Percentiles rank a stretch among this genome's conserved stretches.
Conservation (phyloP, 2,113 vertebrate genomes). For the Cynoglossus semilaevis region DNA sequence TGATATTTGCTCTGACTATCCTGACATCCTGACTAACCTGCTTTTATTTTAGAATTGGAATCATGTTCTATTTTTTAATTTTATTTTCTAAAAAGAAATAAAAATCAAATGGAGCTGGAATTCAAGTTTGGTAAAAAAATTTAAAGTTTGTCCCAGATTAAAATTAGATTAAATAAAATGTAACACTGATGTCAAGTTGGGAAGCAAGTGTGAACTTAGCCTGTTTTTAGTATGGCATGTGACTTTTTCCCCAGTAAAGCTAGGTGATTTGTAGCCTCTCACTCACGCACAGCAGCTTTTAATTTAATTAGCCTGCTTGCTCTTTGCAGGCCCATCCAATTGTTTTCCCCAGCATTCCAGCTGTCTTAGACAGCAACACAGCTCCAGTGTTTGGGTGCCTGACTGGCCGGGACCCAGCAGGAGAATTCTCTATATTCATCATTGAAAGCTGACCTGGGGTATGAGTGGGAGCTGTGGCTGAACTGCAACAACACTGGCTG, state of each 20-base stretch:
- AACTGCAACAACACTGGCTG: slow-evolving; percentile 24
- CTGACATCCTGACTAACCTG: no score
- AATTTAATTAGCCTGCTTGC: slow-evolving; percentile 31
- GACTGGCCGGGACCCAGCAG: slow-evolving; percentile 30
- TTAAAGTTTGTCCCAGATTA: no score
- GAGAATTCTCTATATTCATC: slow-evolving; percentile 46
- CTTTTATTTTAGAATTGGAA: no score
- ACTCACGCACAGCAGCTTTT: slow-evolving; percentile 28
- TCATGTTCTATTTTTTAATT: no score
- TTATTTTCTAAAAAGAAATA: no score
- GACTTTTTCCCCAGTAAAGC: no score
- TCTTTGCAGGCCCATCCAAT: slow-evolving; percentile 21
- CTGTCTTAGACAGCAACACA: slow-evolving; percentile 26
- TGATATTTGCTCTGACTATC: no score
- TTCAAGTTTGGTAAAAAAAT: no score
- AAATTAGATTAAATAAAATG: no score
- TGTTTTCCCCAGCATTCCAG: slow-evolving; percentile 25
- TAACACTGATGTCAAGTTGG: no score
- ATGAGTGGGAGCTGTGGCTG: slow-evolving; percentile 43
- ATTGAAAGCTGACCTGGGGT: slow-evolving; percentile 33
- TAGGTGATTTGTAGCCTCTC: slow-evolving; percentile 7
- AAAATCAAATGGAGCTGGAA: no score
- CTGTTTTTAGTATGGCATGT: no score
- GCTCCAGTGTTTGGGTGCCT: slow-evolving; percentile 20
- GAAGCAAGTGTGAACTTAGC: slow-evolving; percentile 25